Evolutionary conservation across 2,888 invertebrate species (phyloP).

Genomic region (Elysia crispata): DNA sequence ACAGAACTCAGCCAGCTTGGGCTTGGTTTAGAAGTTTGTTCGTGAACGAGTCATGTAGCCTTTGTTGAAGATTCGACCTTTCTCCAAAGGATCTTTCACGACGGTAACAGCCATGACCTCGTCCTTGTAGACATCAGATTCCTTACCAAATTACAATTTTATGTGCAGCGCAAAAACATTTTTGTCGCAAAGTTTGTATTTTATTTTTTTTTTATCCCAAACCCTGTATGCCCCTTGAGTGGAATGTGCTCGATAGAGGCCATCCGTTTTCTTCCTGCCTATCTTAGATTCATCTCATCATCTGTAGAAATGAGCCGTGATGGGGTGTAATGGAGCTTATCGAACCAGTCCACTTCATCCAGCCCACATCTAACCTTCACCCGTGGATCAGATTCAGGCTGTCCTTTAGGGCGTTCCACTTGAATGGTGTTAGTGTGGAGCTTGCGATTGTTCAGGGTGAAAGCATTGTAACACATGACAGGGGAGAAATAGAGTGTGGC

Average conservation of each 20-base stretch:
- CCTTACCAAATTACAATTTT: constrained; percentile 34
- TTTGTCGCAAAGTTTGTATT: not conserved
- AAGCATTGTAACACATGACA: too few species aligned
- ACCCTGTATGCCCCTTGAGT: constrained; percentile 35
- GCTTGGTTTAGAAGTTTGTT: too few species aligned
- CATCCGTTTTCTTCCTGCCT: constrained; percentile 43
- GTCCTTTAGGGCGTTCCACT: not conserved
- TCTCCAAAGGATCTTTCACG: not conserved
- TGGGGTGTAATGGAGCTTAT: constrained; percentile 35
- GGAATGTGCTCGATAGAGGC: constrained; percentile 38
- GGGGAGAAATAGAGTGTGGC: too few species aligned
- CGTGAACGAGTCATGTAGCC: too few species aligned
- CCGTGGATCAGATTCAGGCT: constrained; percentile 45
- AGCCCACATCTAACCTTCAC: constrained; percentile 33
- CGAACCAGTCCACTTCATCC: too few species aligned
- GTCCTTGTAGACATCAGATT: not conserved
- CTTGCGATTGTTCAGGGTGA: too few species aligned
- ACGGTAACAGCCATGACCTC: not conserved
- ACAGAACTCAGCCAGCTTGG: too few species aligned
- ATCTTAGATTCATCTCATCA: constrained; percentile 43
- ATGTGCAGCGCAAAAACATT: constrained; percentile 31
- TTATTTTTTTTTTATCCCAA: constrained; percentile 40
- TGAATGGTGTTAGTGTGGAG: too few species aligned
- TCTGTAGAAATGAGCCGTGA: constrained; percentile 7
- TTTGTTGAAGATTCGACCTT: constrained; percentile 28